Conservation (phyloP, 1,140 invertebrate genomes). For the Thaumatotibia leucotreta region DNA sequence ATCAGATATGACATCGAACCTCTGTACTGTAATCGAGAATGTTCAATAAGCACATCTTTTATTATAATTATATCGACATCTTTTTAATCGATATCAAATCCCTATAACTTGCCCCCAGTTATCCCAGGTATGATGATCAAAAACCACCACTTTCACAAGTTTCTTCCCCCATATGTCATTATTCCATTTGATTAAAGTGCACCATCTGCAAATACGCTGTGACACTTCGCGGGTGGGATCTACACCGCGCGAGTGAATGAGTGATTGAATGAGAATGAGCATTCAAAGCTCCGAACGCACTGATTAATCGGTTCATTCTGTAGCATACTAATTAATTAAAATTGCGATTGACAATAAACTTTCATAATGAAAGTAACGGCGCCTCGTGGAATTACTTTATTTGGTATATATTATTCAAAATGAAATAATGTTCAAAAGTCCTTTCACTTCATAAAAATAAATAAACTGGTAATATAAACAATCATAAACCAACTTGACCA, state of each 20-base stretch:
- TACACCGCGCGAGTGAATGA: background rate
- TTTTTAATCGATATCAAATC: too few relatives aligned
- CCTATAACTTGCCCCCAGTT: too few relatives aligned
- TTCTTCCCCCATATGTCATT: too few relatives aligned
- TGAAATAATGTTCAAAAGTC: background rate
- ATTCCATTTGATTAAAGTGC: too few relatives aligned
- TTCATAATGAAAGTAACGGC: background rate
- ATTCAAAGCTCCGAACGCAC: background rate
- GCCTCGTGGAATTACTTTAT: background rate
- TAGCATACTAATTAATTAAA: background rate
- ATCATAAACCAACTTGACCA: background rate
- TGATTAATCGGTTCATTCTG: slow-evolving; percentile 9
- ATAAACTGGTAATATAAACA: background rate
- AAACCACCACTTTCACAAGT: too few relatives aligned
- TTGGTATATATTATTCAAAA: background rate
- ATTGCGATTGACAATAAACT: background rate
- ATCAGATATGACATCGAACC: too few relatives aligned
- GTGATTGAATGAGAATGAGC: slow-evolving; percentile 8
- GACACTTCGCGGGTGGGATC: slow-evolving; percentile 6
- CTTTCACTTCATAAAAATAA: background rate
- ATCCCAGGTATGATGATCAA: too few relatives aligned
- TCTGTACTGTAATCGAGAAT: too few relatives aligned
- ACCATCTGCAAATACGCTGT: background rate
- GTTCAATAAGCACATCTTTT: too few relatives aligned
- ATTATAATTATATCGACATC: too few relatives aligned